A percentile compares a stretch with the other conserved stretches of the same genome.
Conservation (phyloP, 2,888 invertebrate genomes). For the Machimus atricapillus region DNA sequence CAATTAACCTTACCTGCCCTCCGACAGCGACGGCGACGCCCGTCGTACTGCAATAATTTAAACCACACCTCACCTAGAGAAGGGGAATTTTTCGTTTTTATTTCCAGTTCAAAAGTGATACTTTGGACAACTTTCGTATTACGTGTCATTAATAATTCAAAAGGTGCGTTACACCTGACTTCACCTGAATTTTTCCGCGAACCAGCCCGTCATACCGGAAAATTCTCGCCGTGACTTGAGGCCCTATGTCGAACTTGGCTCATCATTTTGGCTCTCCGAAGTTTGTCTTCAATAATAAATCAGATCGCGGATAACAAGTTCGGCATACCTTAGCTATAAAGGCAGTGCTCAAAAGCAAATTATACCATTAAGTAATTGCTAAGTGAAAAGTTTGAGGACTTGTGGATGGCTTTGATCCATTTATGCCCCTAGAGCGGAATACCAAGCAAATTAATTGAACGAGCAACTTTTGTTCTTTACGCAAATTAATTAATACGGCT, state of each 20-base stretch:
- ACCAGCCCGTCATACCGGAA: not conserved
- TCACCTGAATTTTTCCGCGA: not conserved
- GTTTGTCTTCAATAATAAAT: not conserved
- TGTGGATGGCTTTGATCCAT: not conserved
- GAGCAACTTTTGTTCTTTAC: not conserved
- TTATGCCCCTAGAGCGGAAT: not conserved
- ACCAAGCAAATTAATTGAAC: not conserved
- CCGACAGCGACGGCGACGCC: not conserved
- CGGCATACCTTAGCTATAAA: not conserved
- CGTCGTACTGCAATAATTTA: not conserved
- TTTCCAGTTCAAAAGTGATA: not conserved
- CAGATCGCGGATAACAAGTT: not conserved
- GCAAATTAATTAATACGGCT: not conserved
- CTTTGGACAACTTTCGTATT: constrained; percentile 43
- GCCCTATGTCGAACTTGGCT: not conserved
- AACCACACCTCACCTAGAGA: not conserved
- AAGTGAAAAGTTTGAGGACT: not conserved
- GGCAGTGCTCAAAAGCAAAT: not conserved
- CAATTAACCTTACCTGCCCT: not conserved
- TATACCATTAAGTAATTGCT: not conserved
- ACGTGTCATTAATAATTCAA: constrained; percentile 44
- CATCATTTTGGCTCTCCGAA: not conserved
- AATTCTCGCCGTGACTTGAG: not conserved
- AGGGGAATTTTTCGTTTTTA: not conserved
- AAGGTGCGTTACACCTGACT: not conserved